A percentile compares a stretch with the other conserved stretches of the same genome.
phyloP scores from a whole-genome alignment of 2,113 vertebrate genomes.

The Isurus oxyrinchus region DNA sequence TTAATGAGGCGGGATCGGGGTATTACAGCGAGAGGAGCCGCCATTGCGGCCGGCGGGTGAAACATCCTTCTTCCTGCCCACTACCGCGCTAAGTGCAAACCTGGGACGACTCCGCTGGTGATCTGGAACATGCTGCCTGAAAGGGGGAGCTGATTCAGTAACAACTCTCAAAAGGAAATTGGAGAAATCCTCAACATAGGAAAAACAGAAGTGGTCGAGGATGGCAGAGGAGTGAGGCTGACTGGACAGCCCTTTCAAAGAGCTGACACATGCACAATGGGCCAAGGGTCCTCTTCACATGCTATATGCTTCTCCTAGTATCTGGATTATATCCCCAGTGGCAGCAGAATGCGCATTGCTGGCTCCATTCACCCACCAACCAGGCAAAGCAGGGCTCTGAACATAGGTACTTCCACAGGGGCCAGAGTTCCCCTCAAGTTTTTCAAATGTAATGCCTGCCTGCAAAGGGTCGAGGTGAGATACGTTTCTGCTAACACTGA shows the following conservation, averaged over 20 bases:
- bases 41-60: too few species aligned
- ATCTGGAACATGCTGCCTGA: background rate
- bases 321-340: too few species aligned
- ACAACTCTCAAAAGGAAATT: background rate
- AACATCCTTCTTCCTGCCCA: too few species aligned
- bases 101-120: too few species aligned
- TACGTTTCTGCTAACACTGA: background rate
- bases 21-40: too few species aligned
- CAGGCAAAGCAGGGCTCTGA: background rate
- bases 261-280: background rate
- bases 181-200: background rate
- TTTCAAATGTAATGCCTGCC: background rate
- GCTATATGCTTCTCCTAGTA: background rate
- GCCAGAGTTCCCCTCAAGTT: background rate
- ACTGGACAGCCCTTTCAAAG: background rate
- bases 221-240: background rate
- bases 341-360: background rate
- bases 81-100: too few species aligned
- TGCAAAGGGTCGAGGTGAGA: background rate
- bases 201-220: too few species aligned
- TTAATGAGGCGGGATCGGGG: too few species aligned
- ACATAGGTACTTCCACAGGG: background rate
- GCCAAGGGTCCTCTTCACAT: background rate
- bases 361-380: background rate
- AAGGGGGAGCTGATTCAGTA: background rate